Evolutionary conservation across 2,888 invertebrate species (phyloP), one percentile per base, ranked within the genome.

Genomic region (Hydroisotoma schaefferi): DNA sequence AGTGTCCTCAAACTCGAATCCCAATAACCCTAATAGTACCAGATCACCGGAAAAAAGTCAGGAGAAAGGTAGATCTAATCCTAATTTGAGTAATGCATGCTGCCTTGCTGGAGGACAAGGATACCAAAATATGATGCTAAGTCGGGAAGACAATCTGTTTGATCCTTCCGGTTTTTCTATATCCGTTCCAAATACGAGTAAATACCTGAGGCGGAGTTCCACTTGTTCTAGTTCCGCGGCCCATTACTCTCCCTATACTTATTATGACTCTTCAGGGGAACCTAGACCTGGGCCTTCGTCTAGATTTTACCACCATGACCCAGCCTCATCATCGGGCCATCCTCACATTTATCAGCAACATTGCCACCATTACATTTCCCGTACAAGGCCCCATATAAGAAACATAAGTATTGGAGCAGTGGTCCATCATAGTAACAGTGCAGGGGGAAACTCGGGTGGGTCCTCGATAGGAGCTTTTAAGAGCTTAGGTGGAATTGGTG

Each of bases 381-480:
- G 49, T 18, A 25, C 55, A 20, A 49, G 60, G 15, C 54, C 55
- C 38, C 59, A 64, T 38, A 33, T 53, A 1, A 47, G 64, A 8
- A 64, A 64, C 53, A 64, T 64, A 56, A 61, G 61, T 46, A 61
- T 55, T 54, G 64, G 64, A 33, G 64, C 64, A 3, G 58, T 64
- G 23, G 27, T 61, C 3, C 61, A 57, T n/a, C 47, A 61, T 18
- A 38, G 55, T 20, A 57, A 51, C 1, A 12, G 10, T 1, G 55
- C 56, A 40, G 57, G 59, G 55, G 54, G 2, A 57, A 56, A 15
- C 57, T 52, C 44, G 5, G 37, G 37, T 33, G 28, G 28, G 3
- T 18, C 28, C 15, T 49, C 28, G 5, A 29, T 20, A 15, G 8
- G 12, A 8, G 18, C 10, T 43, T 43, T 15, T 18, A 8, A 18